Base-by-base conservation (phyloP, 2,888 invertebrate genomes). In the Emmelina monodactyla region DNA sequence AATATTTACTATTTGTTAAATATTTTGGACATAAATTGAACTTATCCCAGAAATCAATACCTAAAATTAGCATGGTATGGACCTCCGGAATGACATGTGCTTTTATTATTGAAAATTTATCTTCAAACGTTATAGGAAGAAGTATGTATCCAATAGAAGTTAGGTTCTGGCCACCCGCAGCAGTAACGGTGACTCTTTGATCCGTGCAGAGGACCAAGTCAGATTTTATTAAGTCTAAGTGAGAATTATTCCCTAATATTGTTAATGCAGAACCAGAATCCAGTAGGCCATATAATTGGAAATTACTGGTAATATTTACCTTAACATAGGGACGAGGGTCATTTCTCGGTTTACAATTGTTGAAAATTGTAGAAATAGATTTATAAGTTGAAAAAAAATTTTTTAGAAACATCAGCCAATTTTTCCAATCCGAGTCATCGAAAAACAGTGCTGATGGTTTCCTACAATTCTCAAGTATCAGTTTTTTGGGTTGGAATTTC, bases 251-350 rank as follows among this genome's bases (percentile, higher is more conserved):
- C 9, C 44, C 44, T n/a, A 47, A 14, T 6, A 44, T 42, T 5
- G 42, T 39, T 9, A 41, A 37, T 10, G 37, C 19, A 11, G 47
- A 33, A 25, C 45, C 45, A 22, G 45, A 42, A 35, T 45, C 46
- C n/a, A 44, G 28, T 19, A 46, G 25, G 3, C 44, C 42, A 14
- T 3, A 36, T 5, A 11, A 12, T 3, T 16, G 15, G 4, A 31
- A 9, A 22, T 38, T 25, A 13, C 30, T 35, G 13, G 25, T 10
- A 13, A 45, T 38, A 10, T 38, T 13, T 2, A 43, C 28, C 3
- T 36, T 35, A 14, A 36, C 35, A 28, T 40, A 43, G 12, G 40
- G 38, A 5, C 45, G 22, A 33, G 33, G 12, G 16, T 43, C 38
- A 16, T 37, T 28, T 10, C 7, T 7, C 10, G 33, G 33, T 30